Base-by-base conservation (phyloP, 2,113 vertebrate genomes). In the Bostrychus sinensis region DNA sequence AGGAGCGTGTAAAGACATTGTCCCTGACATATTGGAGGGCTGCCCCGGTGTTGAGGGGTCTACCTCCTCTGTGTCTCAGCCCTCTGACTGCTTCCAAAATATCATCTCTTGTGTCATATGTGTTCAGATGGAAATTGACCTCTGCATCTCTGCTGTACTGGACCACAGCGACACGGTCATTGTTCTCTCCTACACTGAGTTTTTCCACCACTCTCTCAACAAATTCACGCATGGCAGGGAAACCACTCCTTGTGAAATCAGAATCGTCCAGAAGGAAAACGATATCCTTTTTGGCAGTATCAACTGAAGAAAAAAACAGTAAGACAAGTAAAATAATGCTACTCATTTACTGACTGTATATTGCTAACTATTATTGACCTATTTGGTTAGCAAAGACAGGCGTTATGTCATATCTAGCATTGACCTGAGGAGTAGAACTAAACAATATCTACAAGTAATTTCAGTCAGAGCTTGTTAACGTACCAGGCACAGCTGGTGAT, bases 31-130 rank as follows among this genome's bases (percentile, higher is more conserved):
- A 91, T 13, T 93, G 86, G 56, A 95, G 82, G 16, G 67, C 67
- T 0, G 78, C 85, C 63, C 93, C 94, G 28, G 92, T 67, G 45
- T 94, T 93, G 56, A 93, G 86, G 6, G 78, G 7, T 64, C 78
- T 90, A 56, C 78, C 78, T 25, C 58, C 30, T 28, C 46, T 75
- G 46, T 53, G 36, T 23, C 42, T 56, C 53, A 79, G 66, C 9
- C 41, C 28, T 57, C 34, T 37, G 12, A 80, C 37, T 7, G 48
- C 53, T 9, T 23, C 25, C 17, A 70, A 17, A 28, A 70, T 16
- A n/a, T 70, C 58, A 6, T 23, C 37, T 34, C 61, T 55, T 16
- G 57, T 62, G 48, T 25, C 54, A 50, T 70, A 46, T 32, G 70
- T 66, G 23, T 78, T 78, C 25, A 82, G 65, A 50, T 71, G 58